Evolutionary conservation across 1,140 invertebrate species (phyloP), one percentile per base, ranked within the genome.

Genomic region (Diachasmimorpha longicaudata): DNA sequence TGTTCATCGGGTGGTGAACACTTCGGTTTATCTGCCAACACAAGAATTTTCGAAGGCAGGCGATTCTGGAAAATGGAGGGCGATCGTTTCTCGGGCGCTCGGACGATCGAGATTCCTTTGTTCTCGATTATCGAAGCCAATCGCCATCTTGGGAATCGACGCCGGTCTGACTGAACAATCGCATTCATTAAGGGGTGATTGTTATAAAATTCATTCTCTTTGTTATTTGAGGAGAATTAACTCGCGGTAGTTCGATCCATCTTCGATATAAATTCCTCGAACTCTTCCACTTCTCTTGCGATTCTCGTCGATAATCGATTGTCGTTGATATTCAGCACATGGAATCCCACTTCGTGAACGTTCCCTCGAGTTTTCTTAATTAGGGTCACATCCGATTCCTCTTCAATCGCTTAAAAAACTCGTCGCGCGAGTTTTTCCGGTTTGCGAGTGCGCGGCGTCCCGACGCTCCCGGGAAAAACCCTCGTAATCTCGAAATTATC

Each of bases 41-140:
- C 14, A 52, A 9, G n/a, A 76, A 66, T 76, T 76, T 71, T 71
- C 0, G 55, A 46, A 71, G 63, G 46, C 14, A 2, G 8, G 9
- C 8, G 0, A 21, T 37, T 16, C 55, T 31, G 58, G 66, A 76
- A 71, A 48, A 76, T n/a, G n/a, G n/a, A n/a, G n/a, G n/a, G n/a
- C n/a, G n/a, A n/a, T n/a, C n/a, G n/a, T n/a, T n/a, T n/a, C n/a
- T n/a, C n/a, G n/a, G n/a, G n/a, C n/a, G n/a, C n/a, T n/a, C n/a
- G n/a, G n/a, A n/a, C n/a, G n/a, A n/a, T n/a, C n/a, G n/a, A n/a
- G n/a, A n/a, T n/a, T n/a, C n/a, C n/a, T n/a, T n/a, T n/a, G n/a
- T n/a, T n/a, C n/a, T n/a, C n/a, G n/a, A n/a, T n/a, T n/a, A n/a
- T n/a, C n/a, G n/a, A n/a, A n/a, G n/a, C n/a, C n/a, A n/a, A n/a